Evolutionary conservation across 2,113 vertebrate species (phyloP), one percentile per base, ranked within the genome.

Genomic region (Oryzias javanicus): DNA sequence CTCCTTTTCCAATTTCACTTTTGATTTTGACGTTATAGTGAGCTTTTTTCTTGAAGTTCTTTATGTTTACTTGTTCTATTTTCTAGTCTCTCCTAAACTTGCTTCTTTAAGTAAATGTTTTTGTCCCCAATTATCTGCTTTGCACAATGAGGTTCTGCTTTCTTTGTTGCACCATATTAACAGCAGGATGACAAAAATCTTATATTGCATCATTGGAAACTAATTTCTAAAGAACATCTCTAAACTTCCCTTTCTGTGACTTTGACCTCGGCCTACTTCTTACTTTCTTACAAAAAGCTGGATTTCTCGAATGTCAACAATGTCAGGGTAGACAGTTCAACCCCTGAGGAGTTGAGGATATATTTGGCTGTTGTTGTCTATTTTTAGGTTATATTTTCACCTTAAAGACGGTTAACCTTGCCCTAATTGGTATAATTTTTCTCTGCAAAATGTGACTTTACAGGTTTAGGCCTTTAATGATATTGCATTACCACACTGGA

Each of bases 101-200:
- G 1, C n/a, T n/a, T 14, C 45, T 2, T 41, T 45, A 18, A 60
- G 40, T 44, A 59, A 64, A 67, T 64, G 14, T 72, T 27, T 53
- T 53, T 56, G 45, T 6, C 55, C 42, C 64, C 24, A 47, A 57
- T 72, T 62, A 68, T 49, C 55, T 70, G 44, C 65, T 40, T 60
- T n/a, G 3, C 44, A 69, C 14, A 19, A 58, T 68, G 68, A 66
- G 65, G 65, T 60, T 68, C 62, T 8, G 25, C 67, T 78, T 87
- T 72, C 72, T 65, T 22, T 67, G 60, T 17, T 73, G 47, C 40
- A 50, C 40, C 60, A 62, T 25, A 45, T 47, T 60, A 18, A 20
- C 64, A 62, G 3, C 1, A 17, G 8, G 24, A 6, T 63, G 59
- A 61, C 54, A 69, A 58, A 49, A 47, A 57, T 50, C 18, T 41